Evolutionary conservation across 2,797 vertebrate species (phyloP), one percentile per base, ranked within the genome.

Genomic region (Ficedula albicollis): DNA sequence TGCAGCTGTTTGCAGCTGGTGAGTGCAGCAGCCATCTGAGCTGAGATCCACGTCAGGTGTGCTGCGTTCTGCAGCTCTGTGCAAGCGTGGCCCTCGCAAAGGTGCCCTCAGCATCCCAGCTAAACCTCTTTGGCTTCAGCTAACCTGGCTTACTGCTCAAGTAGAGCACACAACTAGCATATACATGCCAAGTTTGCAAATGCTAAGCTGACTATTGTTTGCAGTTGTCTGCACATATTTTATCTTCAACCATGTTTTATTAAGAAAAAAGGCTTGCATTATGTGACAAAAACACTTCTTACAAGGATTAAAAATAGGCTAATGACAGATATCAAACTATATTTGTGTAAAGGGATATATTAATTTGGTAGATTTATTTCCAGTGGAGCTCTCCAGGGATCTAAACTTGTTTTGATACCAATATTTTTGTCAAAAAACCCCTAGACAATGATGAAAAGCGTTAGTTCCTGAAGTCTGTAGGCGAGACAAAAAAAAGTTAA

Each of bases 331-430:
- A 66, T 29, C 3, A 78, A 84, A 93, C 55, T 39, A 20, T 81
- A 81, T 70, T 72, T 85, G 20, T 78, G 54, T 67, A 75, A 46
- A 80, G 49, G 49, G 76, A 68, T 54, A 91, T 43, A 54, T 93
- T 78, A 89, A 68, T 89, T 92, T 62, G 20, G 52, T 75, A 85
- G 58, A 74, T 94, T 90, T 93, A 84, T 93, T 93, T 88, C 51
- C 73, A 78, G 22, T 26, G 14, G 34, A 85, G 46, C 13, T 89
- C 76, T 58, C 34, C 8, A 32, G 82, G 39, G 75, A 62, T 67
- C 46, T 78, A 32, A 18, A 27, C 32, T 94, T 91, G 73, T 86
- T 94, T 94, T 54, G 30, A 38, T 72, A 86, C 22, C 48, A 84
- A 51, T 74, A 64, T 46, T 95, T 91, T 92, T 83, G 66, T 89